Base-by-base conservation (phyloP, 2,797 vertebrate genomes). In the Anisognathus igniventris region DNA sequence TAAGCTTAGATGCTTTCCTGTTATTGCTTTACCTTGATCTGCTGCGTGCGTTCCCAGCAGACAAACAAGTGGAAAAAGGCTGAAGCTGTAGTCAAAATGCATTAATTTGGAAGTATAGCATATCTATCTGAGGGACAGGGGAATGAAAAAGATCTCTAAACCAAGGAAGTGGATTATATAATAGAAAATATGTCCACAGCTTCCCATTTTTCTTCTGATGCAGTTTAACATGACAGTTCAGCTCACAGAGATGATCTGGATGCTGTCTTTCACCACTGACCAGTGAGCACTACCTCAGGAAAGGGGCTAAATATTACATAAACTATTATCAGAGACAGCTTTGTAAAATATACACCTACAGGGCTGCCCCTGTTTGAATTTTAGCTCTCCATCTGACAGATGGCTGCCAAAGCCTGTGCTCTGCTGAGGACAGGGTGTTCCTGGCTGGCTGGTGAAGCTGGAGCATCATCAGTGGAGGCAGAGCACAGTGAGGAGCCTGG, bases 21-120 rank as follows among this genome's bases (percentile, higher is more conserved):
- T 95, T 96, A 86, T 85, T 95, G 81, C 82, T 75, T 88, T 94
- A 82, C 75, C 66, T 93, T 87, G 45, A 62, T 90, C 87, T 94
- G 72, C 53, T 35, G 47, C 0, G 0, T 81, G 75, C 7, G 2
- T 60, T 94, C 50, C 84, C 68, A 94, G 90, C 47, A 96, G 64
- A 84, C 40, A 87, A 80, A 60, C 75, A 76, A 87, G 75, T 22
- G 47, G 65, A n/a, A 76, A 64, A 88, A 68, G 33, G 71, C 51
- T 93, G 51, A 93, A 89, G 31, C 33, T 64, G 9, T 62, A 68
- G 44, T 91, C 77, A 87, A 93, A 86, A 82, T 33, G 47, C 39
- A 90, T 93, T 86, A 24, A 78, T 88, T 40, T 68, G 33, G 31
- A 92, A 66, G 16, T 10, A 44, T 1, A 77, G 12, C 19, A 9